Conservation (phyloP, 2,797 vertebrate genomes). For the Falco concolor region DNA sequence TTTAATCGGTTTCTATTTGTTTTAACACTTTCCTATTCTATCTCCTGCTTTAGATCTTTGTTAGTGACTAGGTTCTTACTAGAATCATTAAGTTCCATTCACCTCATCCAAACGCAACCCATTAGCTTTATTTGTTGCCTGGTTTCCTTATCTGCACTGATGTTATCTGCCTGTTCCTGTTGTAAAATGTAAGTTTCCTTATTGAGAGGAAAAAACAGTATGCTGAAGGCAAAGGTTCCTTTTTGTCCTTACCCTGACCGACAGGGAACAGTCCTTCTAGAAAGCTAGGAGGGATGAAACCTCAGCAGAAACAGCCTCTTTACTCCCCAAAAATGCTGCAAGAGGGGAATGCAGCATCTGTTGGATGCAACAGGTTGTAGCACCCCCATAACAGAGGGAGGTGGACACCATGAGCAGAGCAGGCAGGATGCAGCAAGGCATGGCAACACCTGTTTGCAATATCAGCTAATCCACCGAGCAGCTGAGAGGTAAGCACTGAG, state of each 20-base stretch:
- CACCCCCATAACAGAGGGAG: accelerated
- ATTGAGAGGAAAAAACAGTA: background rate
- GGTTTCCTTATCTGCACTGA: conserved; percentile 40
- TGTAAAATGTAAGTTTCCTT: conserved; percentile 33
- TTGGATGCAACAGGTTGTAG: accelerated
- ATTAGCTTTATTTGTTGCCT: conserved; percentile 43
- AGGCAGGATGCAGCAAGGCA: background rate
- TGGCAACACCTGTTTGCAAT: accelerated
- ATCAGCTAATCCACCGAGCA: background rate
- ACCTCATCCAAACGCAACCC: background rate
- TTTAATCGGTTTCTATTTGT: conserved; percentile 35
- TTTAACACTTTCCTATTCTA: conserved; percentile 18
- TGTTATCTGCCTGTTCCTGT: background rate
- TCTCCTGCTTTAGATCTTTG: background rate
- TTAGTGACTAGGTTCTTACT: background rate
- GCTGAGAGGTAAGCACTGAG: background rate
- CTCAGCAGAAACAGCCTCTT: background rate
- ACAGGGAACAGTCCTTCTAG: background rate
- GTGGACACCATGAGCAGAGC: accelerated
- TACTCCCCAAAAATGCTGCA: accelerated
- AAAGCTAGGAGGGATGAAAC: background rate
- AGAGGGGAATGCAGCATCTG: background rate
- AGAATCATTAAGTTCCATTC: conserved; percentile 35
- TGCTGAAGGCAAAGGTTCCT: background rate
- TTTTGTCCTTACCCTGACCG: background rate